Evolutionary conservation across 1,140 invertebrate genomes (phyloP).

Genomic region (Telenomus remus): DNA sequence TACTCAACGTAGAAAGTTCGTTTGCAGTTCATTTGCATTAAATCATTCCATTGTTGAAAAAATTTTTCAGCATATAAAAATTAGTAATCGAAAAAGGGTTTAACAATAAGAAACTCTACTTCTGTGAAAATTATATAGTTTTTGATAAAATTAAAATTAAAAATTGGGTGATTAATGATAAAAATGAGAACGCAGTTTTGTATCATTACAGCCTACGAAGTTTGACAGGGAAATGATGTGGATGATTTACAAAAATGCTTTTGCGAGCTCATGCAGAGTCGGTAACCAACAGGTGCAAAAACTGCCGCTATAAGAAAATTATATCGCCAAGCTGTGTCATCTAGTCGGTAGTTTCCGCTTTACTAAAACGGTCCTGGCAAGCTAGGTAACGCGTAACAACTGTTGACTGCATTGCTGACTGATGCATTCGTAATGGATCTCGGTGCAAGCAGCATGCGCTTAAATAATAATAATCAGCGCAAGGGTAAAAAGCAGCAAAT

Average conservation of each 20-base stretch:
- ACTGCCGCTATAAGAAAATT: conserved; percentile 58
- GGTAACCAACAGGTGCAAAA: conserved; percentile 62
- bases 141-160: no score
- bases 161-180: no score
- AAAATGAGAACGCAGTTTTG: no score
- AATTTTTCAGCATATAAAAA: no score
- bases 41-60: no score
- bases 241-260: conserved; percentile 10
- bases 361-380: conserved; percentile 56
- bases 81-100: no score
- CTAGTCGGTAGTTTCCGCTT: conserved; percentile 59
- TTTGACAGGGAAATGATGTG: neutral
- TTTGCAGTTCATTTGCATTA: no score
- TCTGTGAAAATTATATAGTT: no score
- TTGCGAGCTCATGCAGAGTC: conserved; percentile 17
- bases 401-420: conserved; percentile 57
- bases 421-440: conserved; percentile 34
- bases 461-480: conserved; percentile 39
- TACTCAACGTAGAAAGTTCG: no score
- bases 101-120: no score
- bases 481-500: conserved; percentile 39
- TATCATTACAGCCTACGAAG: no score
- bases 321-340: conserved; percentile 51
- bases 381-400: conserved; percentile 66
- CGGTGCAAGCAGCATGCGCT: conserved; percentile 13